phyloP scores from a whole-genome alignment of 1,140 invertebrate genomes.

The Drosophila sp. region DNA sequence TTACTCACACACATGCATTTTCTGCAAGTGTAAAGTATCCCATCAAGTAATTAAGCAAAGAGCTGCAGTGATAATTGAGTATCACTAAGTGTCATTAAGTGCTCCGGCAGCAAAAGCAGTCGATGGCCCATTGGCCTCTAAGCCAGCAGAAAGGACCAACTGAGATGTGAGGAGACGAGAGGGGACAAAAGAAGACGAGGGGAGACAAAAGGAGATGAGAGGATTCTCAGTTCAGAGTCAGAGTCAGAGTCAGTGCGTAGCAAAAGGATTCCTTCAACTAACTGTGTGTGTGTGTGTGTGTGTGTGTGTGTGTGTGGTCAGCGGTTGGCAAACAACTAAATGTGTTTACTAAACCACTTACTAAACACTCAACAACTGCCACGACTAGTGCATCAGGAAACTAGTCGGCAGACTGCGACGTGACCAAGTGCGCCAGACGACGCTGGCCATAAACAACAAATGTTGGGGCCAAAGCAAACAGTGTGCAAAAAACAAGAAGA shows the following conservation, averaged over 20 bases:
- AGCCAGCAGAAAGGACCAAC: conserved; percentile 32
- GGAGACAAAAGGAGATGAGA: too few relatives aligned
- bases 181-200: too few relatives aligned
- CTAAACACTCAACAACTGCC: conserved; percentile 80
- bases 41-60: conserved; percentile 72
- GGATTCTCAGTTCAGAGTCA: conserved; percentile 3
- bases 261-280: conserved; percentile 37
- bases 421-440: conserved; percentile 69
- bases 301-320: conserved; percentile 51
- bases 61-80: conserved; percentile 78
- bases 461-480: conserved; percentile 35
- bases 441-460: conserved; percentile 22
- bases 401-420: conserved; percentile 44
- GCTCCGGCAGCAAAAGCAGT: conserved; percentile 38
- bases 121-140: conserved; percentile 31
- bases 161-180: neutral
- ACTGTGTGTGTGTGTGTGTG: conserved; percentile 34
- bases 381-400: conserved; percentile 30
- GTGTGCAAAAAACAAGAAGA: conserved; percentile 33
- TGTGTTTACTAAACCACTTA: conserved; percentile 84
- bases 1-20: neutral
- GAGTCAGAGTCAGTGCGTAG: conserved; percentile 34
- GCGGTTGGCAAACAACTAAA: conserved; percentile 78
- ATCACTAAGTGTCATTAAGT: conserved; percentile 80
- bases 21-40: conserved; percentile 28